Evolutionary conservation across 2,888 invertebrate species (phyloP).

Genomic region (Ophioninae sp.): DNA sequence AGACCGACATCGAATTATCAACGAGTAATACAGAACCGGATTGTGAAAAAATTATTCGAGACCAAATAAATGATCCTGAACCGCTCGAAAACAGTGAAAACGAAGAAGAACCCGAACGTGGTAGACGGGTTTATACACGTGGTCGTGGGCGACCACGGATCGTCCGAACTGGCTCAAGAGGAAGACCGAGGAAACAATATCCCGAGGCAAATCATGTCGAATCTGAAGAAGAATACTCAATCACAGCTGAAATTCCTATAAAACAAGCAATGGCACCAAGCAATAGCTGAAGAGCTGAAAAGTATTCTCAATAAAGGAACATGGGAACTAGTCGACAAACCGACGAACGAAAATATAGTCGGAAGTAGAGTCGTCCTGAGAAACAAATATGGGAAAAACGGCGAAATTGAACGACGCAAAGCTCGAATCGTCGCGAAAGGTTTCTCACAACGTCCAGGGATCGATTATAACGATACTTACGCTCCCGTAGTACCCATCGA

Average conservation of each 20-base stretch:
- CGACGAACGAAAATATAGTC: conserved; percentile 16
- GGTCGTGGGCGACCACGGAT: no score
- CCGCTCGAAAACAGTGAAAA: no score
- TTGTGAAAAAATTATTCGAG: no score
- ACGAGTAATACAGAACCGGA: no score
- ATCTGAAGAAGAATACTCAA: neutral
- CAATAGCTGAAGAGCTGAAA: neutral
- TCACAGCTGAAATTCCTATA: neutral
- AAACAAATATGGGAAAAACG: conserved; percentile 26
- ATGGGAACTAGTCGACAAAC: conserved; percentile 52
- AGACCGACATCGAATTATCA: no score
- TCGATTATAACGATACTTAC: conserved; percentile 28
- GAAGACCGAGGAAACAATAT: neutral
- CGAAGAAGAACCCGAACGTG: no score
- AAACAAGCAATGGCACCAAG: neutral
- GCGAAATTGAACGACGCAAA: neutral
- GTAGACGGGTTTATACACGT: no score
- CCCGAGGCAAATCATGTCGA: neutral
- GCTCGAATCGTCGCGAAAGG: conserved; percentile 21
- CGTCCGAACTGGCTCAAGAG: no score
- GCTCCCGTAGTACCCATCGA: neutral
- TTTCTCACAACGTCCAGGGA: conserved; percentile 46
- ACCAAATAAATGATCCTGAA: no score
- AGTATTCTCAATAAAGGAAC: conserved; percentile 42
- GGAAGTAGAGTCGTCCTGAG: conserved; percentile 32